phyloP scores from a whole-genome alignment of 1,140 invertebrate species.

The Paracyclopina nana region DNA sequence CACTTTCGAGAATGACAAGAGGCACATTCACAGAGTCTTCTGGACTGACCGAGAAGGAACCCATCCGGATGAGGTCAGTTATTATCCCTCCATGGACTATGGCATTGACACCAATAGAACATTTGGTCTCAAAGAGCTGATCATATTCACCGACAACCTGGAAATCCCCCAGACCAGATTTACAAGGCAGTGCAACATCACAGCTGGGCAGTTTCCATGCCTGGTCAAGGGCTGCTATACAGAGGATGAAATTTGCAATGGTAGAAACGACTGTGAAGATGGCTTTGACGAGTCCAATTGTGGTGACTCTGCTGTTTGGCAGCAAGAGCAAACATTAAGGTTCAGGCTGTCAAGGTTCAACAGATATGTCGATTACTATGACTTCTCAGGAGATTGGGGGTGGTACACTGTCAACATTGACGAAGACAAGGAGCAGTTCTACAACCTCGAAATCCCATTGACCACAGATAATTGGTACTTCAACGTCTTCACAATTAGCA shows the following conservation, averaged over 20 bases:
- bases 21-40: slow-evolving; percentile 21
- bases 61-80: slow-evolving; percentile 24
- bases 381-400: slow-evolving; percentile 29
- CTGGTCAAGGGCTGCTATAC: slow-evolving; percentile 23
- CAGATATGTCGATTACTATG: slow-evolving; percentile 26
- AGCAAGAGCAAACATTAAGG: slow-evolving; percentile 9
- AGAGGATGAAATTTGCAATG: slow-evolving; percentile 25
- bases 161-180: slow-evolving; percentile 2
- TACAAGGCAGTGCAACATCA: slow-evolving; percentile 20
- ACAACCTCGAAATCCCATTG: slow-evolving; percentile 24
- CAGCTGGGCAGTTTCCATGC: slow-evolving; percentile 20
- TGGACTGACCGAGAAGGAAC: slow-evolving; percentile 25
- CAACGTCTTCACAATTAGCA: slow-evolving; percentile 28
- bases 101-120: slow-evolving; percentile 27
- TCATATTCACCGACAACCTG: slow-evolving; percentile 27
- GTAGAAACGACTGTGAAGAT: slow-evolving; percentile 25
- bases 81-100: slow-evolving; percentile 26
- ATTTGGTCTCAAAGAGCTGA: slow-evolving; percentile 26
- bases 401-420: slow-evolving; percentile 28
- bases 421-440: slow-evolving; percentile 26
- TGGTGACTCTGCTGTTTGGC: not conserved
- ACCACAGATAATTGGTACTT: slow-evolving; percentile 27
- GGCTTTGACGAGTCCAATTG: slow-evolving; percentile 18
- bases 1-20: slow-evolving; percentile 23
- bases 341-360: slow-evolving; percentile 17